Evolutionary conservation across 1,140 invertebrate genomes (phyloP), one percentile per base, ranked within the genome.

Genomic region (Ephestia elutella): DNA sequence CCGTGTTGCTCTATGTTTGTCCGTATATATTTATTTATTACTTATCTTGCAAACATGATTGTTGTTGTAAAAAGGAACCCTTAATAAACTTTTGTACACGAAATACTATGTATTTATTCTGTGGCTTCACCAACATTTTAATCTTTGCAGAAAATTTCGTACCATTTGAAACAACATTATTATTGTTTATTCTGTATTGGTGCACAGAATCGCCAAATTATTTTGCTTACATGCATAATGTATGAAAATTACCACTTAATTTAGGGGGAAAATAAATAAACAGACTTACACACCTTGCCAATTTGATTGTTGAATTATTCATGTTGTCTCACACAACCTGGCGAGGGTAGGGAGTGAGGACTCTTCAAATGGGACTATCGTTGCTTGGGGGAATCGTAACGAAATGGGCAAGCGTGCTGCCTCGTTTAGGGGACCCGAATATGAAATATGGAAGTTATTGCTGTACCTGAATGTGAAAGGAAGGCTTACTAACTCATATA

Each of bases 271-370:
- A 80, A 82, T 85, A 86, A 86, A 87, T 87, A 86, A 81, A 83
- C 80, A 82, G 65, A 63, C 67, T 70, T 78, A 80, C 75, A 76
- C 77, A 81, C 85, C 82, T 85, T 82, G 77, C 77, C 75, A 79
- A 85, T 86, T 86, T 83, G 72, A 78, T 86, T 75, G 75, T 81
- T 87, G 85, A 86, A 87, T 87, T 81, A 87, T 87, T 82, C 83
- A 86, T 87, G 80, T 75, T 71, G 71, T 82, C 78, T 81, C 79
- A 79, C 73, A 75, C 71, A 56, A 70, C 62, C 68, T 76, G 74
- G 75, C 82, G 80, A 53, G 62, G 25, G 64, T 60, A 55, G 59
- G 54, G 62, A 63, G 58, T 49, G 44, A 74, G 68, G 65, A 74
- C 73, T 78, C 73, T 78, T 68, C 62, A 75, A 79, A 80, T 71